Evolutionary conservation across 2,888 invertebrate genomes (phyloP).

Genomic region (Tribolium freemani): DNA sequence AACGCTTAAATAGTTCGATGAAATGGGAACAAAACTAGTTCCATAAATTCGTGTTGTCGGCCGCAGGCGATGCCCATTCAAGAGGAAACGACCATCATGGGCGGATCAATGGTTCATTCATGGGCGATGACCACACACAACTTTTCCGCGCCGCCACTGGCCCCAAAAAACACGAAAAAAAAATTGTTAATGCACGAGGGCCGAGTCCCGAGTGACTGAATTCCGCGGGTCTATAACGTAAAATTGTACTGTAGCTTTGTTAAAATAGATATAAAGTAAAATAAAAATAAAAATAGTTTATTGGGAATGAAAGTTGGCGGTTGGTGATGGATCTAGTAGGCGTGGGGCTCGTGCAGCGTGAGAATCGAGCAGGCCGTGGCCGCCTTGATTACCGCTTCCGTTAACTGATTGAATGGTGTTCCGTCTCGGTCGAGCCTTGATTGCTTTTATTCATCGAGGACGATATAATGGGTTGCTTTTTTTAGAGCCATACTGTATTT

Average conservation of each 20-base stretch:
- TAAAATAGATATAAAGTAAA: no score
- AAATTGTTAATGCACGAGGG: no score
- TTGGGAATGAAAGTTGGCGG: no score
- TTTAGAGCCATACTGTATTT: not conserved
- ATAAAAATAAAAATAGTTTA: no score
- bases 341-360: conserved; percentile 67
- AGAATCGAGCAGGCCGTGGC: conserved; percentile 60
- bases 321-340: conserved; percentile 47
- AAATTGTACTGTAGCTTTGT: no score
- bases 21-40: not conserved
- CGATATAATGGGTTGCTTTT: not conserved
- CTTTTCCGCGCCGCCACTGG: not conserved
- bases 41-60: not conserved
- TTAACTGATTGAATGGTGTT: conserved; percentile 56
- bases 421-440: conserved; percentile 47
- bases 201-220: no score
- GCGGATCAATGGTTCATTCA: no score
- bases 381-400: conserved; percentile 44
- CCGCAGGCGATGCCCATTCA: no score
- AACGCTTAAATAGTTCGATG: not conserved
- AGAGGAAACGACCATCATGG: no score
- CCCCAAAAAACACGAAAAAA: not conserved
- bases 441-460: conserved; percentile 34
- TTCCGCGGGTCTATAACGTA: no score
- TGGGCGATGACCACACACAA: not conserved